phyloP scores from a whole-genome alignment of 2,797 vertebrate genomes.

The Oreochromis mossambicus region DNA sequence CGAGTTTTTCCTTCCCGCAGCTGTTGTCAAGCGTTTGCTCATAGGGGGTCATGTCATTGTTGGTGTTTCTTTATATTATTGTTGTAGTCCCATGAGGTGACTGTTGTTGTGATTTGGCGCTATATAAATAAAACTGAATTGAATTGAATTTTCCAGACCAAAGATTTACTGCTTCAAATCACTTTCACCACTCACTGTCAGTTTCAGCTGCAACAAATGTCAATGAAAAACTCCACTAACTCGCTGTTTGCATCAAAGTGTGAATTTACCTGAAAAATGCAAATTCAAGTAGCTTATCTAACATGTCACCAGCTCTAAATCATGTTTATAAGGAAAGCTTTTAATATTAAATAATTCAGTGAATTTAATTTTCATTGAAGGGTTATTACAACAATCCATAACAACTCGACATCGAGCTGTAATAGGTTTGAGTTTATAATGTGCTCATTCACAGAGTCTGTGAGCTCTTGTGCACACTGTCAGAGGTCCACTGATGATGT shows the following conservation, averaged over 20 bases:
- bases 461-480: neutral
- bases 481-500: neutral
- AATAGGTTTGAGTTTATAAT: neutral
- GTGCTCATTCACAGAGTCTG: neutral
- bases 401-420: neutral
- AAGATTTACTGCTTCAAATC: neutral
- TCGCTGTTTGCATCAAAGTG: neutral
- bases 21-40: neutral
- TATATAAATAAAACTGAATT: neutral
- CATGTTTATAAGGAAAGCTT: accelerated
- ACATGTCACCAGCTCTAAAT: neutral
- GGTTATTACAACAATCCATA: neutral
- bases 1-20: neutral
- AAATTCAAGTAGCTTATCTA: neutral
- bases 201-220: neutral
- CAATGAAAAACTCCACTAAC: neutral
- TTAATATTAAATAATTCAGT: neutral
- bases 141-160: neutral
- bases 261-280: neutral
- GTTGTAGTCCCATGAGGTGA: neutral
- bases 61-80: neutral
- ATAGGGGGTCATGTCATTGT: neutral
- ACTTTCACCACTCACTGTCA: neutral
- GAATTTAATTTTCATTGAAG: neutral
- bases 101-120: neutral